Evolutionary conservation across 1,140 invertebrate species (phyloP).

Genomic region (Solenopsis invicta): DNA sequence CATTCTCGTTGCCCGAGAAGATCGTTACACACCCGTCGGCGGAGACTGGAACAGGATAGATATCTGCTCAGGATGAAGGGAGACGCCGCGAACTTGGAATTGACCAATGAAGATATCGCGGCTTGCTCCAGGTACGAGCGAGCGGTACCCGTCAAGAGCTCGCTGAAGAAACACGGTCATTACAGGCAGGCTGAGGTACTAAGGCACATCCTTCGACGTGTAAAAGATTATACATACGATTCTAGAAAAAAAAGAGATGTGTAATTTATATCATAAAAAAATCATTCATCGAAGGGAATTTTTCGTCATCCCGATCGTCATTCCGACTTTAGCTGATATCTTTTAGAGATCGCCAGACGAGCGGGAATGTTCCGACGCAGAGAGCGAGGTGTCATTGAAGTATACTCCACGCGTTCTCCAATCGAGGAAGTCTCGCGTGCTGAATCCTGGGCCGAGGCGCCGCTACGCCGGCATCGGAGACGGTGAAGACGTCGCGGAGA

Average conservation of each 20-base stretch:
- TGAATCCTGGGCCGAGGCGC: neutral
- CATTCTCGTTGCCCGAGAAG: slow-evolving; percentile 38
- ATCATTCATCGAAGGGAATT: neutral
- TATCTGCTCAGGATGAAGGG: neutral
- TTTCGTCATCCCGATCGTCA: neutral
- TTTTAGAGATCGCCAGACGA: slow-evolving; percentile 42
- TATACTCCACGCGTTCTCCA: neutral
- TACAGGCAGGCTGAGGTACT: slow-evolving; percentile 28
- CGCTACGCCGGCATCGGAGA: neutral
- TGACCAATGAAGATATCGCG: neutral
- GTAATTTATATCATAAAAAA: neutral
- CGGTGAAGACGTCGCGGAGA: neutral
- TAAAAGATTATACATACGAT: neutral
- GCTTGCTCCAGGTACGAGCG: neutral
- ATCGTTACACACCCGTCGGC: slow-evolving; percentile 1
- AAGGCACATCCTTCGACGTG: neutral
- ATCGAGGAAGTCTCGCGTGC: neutral
- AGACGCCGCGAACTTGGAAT: neutral
- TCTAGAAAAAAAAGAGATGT: neutral
- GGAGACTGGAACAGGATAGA: slow-evolving; percentile 36
- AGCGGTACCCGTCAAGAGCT: slow-evolving; percentile 1
- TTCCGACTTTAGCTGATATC: neutral
- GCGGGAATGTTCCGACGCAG: neutral
- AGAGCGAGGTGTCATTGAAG: slow-evolving; percentile 1
- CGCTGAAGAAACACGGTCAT: neutral